A percentile compares a stretch with the other conserved stretches of the same genome.
These are phyloP conservation scores for Dryobates pubescens DNA, from an alignment of 2,797 vertebrate species.

Conservation along the genomic window DNA sequence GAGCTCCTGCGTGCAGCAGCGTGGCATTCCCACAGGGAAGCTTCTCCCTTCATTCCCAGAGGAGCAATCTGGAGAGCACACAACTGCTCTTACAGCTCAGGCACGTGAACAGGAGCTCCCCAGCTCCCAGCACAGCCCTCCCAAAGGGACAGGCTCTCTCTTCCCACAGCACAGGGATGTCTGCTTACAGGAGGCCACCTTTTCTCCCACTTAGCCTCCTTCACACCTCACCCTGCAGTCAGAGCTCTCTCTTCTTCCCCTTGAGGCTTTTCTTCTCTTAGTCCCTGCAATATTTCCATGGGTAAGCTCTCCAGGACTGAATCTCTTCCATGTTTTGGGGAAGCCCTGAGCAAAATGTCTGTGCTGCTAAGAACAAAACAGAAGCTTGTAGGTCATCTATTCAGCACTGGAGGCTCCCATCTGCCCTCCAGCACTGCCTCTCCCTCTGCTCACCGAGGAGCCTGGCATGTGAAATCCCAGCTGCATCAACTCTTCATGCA, in stretches of 20 bases:
- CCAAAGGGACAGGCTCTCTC: background rate
- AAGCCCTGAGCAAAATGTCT: background rate
- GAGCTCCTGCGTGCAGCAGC: background rate
- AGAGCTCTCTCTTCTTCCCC: background rate
- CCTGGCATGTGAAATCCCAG: background rate
- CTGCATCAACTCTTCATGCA: background rate
- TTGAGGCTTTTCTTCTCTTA: background rate
- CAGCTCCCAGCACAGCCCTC: background rate
- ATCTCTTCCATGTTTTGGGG: background rate
- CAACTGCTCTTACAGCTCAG: background rate
- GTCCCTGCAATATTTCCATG: background rate
- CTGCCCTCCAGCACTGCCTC: background rate
- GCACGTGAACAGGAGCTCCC: fast-evolving
- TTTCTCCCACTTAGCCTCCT: background rate
- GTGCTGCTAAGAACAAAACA: background rate
- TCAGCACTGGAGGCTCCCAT: background rate
- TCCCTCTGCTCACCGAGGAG: background rate
- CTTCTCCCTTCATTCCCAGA: background rate
- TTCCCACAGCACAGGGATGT: background rate
- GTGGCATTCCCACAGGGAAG: background rate
- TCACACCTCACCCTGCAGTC: background rate
- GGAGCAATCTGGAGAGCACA: background rate
- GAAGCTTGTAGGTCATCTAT: background rate
- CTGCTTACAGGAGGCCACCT: background rate
- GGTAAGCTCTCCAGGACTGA: background rate